Conservation (phyloP, 2,888 invertebrate genomes). For the Leistus spinibarbis region DNA sequence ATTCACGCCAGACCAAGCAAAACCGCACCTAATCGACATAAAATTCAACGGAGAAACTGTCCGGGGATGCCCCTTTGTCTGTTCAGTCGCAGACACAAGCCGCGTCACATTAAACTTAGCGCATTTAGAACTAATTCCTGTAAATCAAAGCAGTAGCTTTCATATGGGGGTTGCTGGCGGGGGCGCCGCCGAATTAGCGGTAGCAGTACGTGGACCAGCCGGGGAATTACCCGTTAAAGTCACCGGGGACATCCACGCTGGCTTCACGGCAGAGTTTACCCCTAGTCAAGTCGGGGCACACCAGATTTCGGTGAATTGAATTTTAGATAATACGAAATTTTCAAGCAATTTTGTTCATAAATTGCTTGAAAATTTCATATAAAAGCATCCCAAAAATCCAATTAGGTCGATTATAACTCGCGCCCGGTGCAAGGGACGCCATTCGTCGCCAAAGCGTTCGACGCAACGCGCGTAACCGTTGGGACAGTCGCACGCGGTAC, state of each 20-base stretch:
- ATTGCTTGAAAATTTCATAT: background rate
- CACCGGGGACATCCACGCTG: slow-evolving; percentile 85
- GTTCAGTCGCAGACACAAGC: slow-evolving; percentile 81
- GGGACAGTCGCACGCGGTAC: slow-evolving; percentile 79
- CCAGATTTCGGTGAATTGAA: slow-evolving; percentile 61
- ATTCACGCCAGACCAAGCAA: slow-evolving; percentile 90
- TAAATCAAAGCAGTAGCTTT: slow-evolving; percentile 79
- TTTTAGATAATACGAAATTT: background rate
- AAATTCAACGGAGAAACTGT: slow-evolving; percentile 96
- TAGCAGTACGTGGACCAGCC: slow-evolving; percentile 86
- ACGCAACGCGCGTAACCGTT: slow-evolving; percentile 82
- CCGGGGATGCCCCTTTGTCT: slow-evolving; percentile 87
- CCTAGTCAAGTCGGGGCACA: slow-evolving; percentile 94
- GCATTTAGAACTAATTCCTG: slow-evolving; percentile 83
- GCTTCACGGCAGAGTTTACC: slow-evolving; percentile 89
- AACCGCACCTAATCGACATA: slow-evolving; percentile 91
- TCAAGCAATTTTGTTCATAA: background rate
- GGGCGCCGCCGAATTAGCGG: slow-evolving; percentile 82
- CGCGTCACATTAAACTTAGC: slow-evolving; percentile 74
- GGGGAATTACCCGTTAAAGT: slow-evolving; percentile 88
- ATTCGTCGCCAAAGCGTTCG: slow-evolving; percentile 90
- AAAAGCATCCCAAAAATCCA: background rate
- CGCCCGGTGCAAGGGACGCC: slow-evolving; percentile 88
- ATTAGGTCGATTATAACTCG: slow-evolving; percentile 87
- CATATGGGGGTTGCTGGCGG: slow-evolving; percentile 78